A percentile compares a stretch with the other conserved stretches of the same genome.
These are phyloP conservation scores for Rhynchomys soricoides DNA, from an alignment of 2,113 vertebrate species.

Conservation along the genomic window DNA sequence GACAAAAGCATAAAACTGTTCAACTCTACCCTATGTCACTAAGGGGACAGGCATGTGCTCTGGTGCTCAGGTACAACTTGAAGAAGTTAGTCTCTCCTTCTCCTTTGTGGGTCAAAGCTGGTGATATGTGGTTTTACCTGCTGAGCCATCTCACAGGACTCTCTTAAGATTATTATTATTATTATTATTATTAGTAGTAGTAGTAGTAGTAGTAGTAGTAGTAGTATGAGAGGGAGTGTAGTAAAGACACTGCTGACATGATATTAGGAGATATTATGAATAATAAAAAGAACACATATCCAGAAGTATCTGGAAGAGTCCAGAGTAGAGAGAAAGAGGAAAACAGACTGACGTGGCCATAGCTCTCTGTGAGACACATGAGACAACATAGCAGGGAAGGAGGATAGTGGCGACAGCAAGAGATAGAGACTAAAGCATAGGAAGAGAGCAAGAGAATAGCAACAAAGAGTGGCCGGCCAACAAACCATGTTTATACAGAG, in stretches of 20 bases:
- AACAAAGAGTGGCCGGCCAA: neutral
- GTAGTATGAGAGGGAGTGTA: neutral
- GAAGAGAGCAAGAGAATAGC: neutral
- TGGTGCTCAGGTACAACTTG: neutral
- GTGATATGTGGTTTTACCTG: neutral
- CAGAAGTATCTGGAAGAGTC: neutral
- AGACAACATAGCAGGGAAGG: neutral
- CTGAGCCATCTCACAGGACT: neutral
- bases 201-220: too few species aligned
- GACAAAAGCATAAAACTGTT: neutral
- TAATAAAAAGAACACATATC: neutral
- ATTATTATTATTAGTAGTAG: too few species aligned
- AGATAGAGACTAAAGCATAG: neutral
- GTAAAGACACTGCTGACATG: neutral
- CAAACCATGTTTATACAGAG: too few species aligned
- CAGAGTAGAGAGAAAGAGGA: neutral
- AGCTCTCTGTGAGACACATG: neutral
- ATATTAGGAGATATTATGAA: neutral
- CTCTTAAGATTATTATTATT: too few species aligned
- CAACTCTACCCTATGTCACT: neutral
- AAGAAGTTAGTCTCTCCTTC: neutral
- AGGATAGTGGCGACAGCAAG: neutral
- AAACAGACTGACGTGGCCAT: neutral
- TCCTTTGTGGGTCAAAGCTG: neutral
- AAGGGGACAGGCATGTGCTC: neutral